These are phyloP conservation scores for Leptogaster cylindrica DNA, from an alignment of 2,888 invertebrate genomes.

Conservation along the genomic window DNA sequence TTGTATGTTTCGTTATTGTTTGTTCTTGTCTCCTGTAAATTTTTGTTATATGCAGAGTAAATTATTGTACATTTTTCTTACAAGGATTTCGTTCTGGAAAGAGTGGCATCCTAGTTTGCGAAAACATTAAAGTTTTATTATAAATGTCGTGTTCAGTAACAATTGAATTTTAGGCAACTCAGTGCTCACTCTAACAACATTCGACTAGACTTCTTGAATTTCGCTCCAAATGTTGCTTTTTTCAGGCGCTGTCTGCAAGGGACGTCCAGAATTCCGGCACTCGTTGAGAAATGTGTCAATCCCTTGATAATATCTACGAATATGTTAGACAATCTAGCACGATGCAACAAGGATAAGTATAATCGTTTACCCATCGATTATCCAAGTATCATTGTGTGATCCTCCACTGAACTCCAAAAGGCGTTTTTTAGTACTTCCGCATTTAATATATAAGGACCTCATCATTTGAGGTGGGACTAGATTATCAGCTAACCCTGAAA, in stretches of 20 bases:
- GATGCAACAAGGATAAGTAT: background rate
- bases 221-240: conserved; percentile 61
- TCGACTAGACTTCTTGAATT: conserved; percentile 56
- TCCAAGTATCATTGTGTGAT: conserved; percentile 96
- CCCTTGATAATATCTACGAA: conserved; percentile 59
- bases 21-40: background rate
- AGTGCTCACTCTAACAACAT: background rate
- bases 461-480: conserved; percentile 93
- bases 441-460: conserved; percentile 76
- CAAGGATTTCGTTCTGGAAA: too few relatives aligned
- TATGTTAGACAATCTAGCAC: background rate
- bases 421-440: conserved; percentile 78
- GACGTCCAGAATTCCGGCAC: conserved; percentile 55
- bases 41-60: too few relatives aligned
- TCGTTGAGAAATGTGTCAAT: conserved; percentile 57
- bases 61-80: too few relatives aligned
- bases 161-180: conserved; percentile 11
- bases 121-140: conserved; percentile 18
- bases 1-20: background rate
- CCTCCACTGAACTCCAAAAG: conserved; percentile 80
- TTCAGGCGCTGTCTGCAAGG: conserved; percentile 59
- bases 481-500: conserved; percentile 86
- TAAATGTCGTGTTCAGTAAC: conserved; percentile 15
- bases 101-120: background rate
- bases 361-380: conserved; percentile 77